Evolutionary conservation across 2,888 invertebrate species (phyloP).

Genomic region (Bellardia pandia): DNA sequence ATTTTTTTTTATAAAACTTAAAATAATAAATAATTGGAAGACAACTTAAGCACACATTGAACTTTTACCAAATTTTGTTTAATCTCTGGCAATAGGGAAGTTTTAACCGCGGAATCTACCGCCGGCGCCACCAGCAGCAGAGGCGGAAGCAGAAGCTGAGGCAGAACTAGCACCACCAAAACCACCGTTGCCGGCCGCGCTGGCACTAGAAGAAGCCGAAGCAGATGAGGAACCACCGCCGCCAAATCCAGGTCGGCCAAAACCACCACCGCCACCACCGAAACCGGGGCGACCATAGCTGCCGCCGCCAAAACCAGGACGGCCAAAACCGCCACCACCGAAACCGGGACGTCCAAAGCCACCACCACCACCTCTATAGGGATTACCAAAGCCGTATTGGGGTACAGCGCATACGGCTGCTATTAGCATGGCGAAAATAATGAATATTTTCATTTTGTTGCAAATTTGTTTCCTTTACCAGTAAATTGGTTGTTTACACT

Average conservation of each 20-base stretch:
- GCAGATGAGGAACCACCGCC: conserved; percentile 13
- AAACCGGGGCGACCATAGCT: conserved; percentile 29
- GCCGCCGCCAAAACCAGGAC: conserved; percentile 33
- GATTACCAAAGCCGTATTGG: conserved; percentile 72
- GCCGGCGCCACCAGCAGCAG: neutral
- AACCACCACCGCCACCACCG: conserved; percentile 33
- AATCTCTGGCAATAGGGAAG: neutral
- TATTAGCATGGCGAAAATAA: conserved; percentile 77
- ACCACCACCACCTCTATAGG: conserved; percentile 35
- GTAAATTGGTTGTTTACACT: conserved; percentile 14
- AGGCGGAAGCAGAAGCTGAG: neutral
- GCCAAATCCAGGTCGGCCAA: conserved; percentile 20
- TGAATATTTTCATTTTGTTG: conserved; percentile 78
- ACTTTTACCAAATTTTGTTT: too few species aligned
- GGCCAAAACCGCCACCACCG: conserved; percentile 39
- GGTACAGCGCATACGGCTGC: conserved; percentile 78
- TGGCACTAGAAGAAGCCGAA: neutral
- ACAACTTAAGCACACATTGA: neutral
- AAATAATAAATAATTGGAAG: neutral
- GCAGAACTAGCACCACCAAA: neutral
- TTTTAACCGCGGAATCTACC: neutral
- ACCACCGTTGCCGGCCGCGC: neutral
- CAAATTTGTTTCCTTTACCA: neutral
- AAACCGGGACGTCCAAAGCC: conserved; percentile 30
- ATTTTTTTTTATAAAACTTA: neutral